Evolutionary conservation across 2,797 vertebrate genomes (phyloP).

Genomic region (Remorina albescens): DNA sequence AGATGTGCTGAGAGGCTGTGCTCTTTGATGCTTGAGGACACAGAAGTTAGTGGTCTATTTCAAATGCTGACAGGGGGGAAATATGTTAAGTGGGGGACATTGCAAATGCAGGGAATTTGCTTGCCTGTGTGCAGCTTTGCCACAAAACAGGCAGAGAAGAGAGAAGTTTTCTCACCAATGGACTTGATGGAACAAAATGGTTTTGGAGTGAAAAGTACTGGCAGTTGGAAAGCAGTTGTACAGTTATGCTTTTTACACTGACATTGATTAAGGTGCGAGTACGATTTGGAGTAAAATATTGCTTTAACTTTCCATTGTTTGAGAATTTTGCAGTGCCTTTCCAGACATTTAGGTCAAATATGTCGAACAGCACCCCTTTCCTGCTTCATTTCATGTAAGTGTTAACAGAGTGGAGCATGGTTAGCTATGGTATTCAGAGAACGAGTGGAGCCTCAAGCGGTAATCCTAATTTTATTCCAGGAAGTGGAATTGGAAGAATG

Average conservation of each 20-base stretch:
- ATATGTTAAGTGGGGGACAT: conserved; percentile 78
- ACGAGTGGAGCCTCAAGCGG: conserved; percentile 35
- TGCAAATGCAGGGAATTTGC: conserved; percentile 78
- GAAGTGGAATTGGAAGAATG: conserved; percentile 73
- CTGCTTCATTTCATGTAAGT: conserved; percentile 30
- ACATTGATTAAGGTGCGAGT: conserved; percentile 1
- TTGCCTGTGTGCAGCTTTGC: conserved; percentile 69
- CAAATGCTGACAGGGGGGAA: conserved; percentile 71
- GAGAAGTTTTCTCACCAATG: conserved; percentile 63
- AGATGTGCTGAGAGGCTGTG: conserved; percentile 47
- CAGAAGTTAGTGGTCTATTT: conserved; percentile 68
- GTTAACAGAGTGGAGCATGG: conserved; percentile 41
- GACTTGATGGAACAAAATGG: conserved; percentile 39
- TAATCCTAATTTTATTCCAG: conserved; percentile 68
- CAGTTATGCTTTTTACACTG: background rate
- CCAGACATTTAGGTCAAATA: conserved; percentile 14
- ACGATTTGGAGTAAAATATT: conserved; percentile 9
- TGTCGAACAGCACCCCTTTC: background rate
- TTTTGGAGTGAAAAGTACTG: conserved; percentile 23
- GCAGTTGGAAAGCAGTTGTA: background rate
- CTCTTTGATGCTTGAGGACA: conserved; percentile 66
- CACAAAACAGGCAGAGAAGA: conserved; percentile 60
- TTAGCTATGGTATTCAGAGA: conserved; percentile 45
- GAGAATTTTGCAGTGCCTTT: conserved; percentile 4
- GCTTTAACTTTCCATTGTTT: conserved; percentile 25